These are phyloP conservation scores for Champsocephalus gunnari DNA, from an alignment of 2,797 vertebrate genomes.

Conservation along the genomic window DNA sequence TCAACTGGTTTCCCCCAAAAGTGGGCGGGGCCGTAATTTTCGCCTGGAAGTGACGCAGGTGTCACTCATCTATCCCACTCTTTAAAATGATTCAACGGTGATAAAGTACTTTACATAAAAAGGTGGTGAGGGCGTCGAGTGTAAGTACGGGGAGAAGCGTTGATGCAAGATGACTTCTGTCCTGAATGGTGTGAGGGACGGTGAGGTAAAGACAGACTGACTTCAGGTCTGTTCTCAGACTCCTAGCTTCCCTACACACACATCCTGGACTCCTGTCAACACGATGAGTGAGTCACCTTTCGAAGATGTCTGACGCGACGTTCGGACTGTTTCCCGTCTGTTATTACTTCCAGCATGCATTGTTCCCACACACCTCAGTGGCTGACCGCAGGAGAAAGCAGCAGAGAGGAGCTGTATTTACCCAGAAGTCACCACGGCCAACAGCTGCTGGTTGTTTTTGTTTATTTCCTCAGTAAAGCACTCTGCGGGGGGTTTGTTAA, in stretches of 20 bases:
- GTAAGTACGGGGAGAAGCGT: neutral
- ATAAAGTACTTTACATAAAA: neutral
- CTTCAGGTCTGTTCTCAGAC: slow-evolving; percentile 29
- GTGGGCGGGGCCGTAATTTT: too few relatives aligned
- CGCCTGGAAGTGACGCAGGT: too few relatives aligned
- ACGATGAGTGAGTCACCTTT: slow-evolving; percentile 55
- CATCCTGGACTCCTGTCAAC: slow-evolving; percentile 61
- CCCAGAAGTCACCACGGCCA: neutral
- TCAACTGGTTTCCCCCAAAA: too few relatives aligned
- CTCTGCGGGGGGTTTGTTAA: neutral
- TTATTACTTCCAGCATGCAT: slow-evolving; percentile 39
- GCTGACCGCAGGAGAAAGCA: slow-evolving; percentile 9
- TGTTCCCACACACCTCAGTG: slow-evolving; percentile 44
- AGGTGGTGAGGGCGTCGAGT: neutral
- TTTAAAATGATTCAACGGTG: too few relatives aligned
- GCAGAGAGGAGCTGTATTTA: neutral
- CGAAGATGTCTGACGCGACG: slow-evolving; percentile 35
- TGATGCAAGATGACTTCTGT: slow-evolving; percentile 31
- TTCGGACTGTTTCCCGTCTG: slow-evolving; percentile 13
- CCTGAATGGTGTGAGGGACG: neutral
- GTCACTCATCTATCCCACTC: too few relatives aligned
- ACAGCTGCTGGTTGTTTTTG: neutral
- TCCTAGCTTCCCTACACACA: slow-evolving; percentile 57
- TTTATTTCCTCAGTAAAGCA: neutral
- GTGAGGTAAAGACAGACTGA: slow-evolving; percentile 13